Base-by-base conservation (phyloP, 2,888 invertebrate genomes). In the Agriopis aurantiaria region DNA sequence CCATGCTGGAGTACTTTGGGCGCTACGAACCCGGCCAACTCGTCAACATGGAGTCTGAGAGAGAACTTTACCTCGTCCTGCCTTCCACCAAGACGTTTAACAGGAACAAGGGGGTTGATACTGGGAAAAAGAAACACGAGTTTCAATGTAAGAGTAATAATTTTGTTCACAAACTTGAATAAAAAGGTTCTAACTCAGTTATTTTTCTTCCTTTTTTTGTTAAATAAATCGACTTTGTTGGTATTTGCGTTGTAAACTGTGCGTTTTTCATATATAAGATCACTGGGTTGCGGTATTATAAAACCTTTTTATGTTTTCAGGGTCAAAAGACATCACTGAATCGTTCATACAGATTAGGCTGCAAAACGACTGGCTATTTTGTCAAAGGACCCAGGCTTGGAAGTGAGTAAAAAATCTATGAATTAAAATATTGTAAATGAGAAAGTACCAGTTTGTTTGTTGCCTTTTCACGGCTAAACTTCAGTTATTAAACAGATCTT, bases 281-380 rank as follows among this genome's bases (percentile, higher is more conserved):
- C 3, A 5, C 9, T 10, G 43, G 8, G 1, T 43, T 43, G 9
- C 2, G 43, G 8, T 43, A 43, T 9, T 43, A 12, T 14, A 43
- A n/a, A 0, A 41, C 14, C 14, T 43, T 40, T 55, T 43, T 12
- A 43, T 23, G 33, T 48, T 77, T 86, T 82, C 85, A 95, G 95
- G 95, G 95, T 87, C 93, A 1, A 91, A 89, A 80, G 90, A 94
- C 71, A 91, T 94, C 60, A 94, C 94, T 5, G 93, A 94, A 76
- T 85, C 89, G 5, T 94, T 94, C 69, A 92, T 95, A 77, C 93
- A 94, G 77, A 87, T 94, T 40, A 84, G 94, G 66, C 69, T 94
- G 60, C 94, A 94, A 80, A 88, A 95, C 70, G 94, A 95, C 72
- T 91, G 91, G 90, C 73, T 95, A 72, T 95, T 94, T 72, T 86